A percentile compares a stretch with the other conserved stretches of the same genome.
These are phyloP conservation scores for Euschistus heros DNA, from an alignment of 1,140 invertebrate genomes.

Conservation along the genomic window DNA sequence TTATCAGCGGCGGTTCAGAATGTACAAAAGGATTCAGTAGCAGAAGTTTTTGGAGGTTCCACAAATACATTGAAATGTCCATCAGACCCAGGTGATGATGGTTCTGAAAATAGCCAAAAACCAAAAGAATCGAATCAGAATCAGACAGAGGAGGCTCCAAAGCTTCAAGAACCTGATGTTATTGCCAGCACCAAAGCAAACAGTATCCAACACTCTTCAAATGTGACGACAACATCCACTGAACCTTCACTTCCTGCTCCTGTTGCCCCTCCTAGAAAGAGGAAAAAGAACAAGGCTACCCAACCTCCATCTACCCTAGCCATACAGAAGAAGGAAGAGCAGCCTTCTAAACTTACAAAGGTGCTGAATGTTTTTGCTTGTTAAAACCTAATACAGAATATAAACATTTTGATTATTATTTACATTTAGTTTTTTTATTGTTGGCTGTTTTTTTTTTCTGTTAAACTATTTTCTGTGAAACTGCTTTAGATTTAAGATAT, in stretches of 20 bases:
- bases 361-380: constrained; percentile 19
- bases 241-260: constrained; percentile 19
- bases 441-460: too few species aligned
- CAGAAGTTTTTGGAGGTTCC: not conserved
- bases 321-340: constrained; percentile 21
- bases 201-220: constrained; percentile 23
- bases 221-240: not conserved
- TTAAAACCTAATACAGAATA: too few species aligned
- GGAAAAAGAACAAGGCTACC: constrained; percentile 54
- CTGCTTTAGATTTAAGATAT: too few species aligned
- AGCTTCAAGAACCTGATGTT: constrained; percentile 77
- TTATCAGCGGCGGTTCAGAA: not conserved
- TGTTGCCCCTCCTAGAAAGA: constrained; percentile 65
- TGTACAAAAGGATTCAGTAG: not conserved
- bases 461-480: too few species aligned
- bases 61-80: not conserved
- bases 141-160: too few species aligned
- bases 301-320: constrained; percentile 24
- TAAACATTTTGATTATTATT: too few species aligned
- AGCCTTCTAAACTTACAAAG: constrained; percentile 21
- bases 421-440: too few species aligned
- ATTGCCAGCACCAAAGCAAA: constrained; percentile 81
- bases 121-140: too few species aligned
- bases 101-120: not conserved
- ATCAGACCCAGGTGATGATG: not conserved